Conservation (phyloP, 23 tunicate genomes). For the Styela clava region DNA sequence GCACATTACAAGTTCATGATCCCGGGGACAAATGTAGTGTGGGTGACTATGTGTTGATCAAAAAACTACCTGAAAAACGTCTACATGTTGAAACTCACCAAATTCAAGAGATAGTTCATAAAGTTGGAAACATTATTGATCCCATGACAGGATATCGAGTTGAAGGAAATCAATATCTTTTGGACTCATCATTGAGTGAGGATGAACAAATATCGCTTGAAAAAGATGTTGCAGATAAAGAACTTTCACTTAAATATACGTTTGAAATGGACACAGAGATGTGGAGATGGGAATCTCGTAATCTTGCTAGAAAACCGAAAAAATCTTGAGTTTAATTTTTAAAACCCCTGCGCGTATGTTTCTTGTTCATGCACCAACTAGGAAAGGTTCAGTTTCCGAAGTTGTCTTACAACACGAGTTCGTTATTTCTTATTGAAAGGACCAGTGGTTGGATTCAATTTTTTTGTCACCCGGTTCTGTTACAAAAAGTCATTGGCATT, state of each 20-base stretch:
- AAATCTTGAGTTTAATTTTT: not conserved
- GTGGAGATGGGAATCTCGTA: slow-evolving; percentile 24
- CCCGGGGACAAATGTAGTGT: slow-evolving; percentile 39
- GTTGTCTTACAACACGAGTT: no score
- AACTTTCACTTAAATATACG: slow-evolving; percentile 27
- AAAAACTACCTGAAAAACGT: slow-evolving; percentile 45
- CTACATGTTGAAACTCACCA: slow-evolving; percentile 75
- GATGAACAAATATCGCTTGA: slow-evolving; percentile 6
- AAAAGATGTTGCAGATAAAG: slow-evolving; percentile 10
- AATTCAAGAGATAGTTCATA: slow-evolving; percentile 54
- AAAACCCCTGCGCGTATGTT: no score
- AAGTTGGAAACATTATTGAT: slow-evolving; percentile 73
- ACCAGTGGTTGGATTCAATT: no score
- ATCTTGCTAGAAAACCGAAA: not conserved
- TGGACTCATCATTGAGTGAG: slow-evolving; percentile 5
- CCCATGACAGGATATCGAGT: slow-evolving; percentile 86
- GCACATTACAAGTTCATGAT: slow-evolving; percentile 46
- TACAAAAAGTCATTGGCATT: no score
- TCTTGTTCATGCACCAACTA: no score
- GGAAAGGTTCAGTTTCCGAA: no score
- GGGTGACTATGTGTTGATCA: slow-evolving; percentile 79
- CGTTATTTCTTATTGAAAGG: no score
- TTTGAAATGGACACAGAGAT: slow-evolving; percentile 21
- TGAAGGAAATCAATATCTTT: slow-evolving; percentile 45
- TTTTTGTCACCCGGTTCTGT: no score